Percentiles rank a stretch among this genome's conserved stretches.
Evolutionary conservation across 1,140 invertebrate species (phyloP).

Genomic region (Cydia fagiglandana): DNA sequence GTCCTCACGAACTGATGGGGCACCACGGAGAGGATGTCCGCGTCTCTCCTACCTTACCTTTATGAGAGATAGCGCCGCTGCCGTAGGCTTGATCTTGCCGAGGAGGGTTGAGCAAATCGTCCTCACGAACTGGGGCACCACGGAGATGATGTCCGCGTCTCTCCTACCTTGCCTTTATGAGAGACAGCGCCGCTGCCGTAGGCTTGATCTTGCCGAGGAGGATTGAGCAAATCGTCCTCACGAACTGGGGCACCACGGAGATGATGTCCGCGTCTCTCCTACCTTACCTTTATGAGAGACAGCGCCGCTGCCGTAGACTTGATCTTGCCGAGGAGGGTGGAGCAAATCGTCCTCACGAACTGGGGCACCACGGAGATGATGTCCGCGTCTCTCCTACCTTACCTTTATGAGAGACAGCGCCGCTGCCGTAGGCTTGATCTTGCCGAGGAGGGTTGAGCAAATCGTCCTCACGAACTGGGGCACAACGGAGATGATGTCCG

Average conservation of each 20-base stretch:
- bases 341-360: constrained; percentile 93
- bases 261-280: constrained; percentile 94
- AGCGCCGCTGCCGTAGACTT: constrained; percentile 94
- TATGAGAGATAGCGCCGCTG: no score
- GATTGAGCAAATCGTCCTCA: constrained; percentile 87
- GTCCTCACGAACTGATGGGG: no score
- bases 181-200: no score
- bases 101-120: no score
- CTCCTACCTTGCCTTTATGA: no score
- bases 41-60: no score
- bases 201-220: no score
- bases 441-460: constrained; percentile 91
- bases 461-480: constrained; percentile 96
- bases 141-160: no score
- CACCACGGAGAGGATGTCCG: no score
- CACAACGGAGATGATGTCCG: constrained; percentile 98
- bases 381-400: constrained; percentile 89
- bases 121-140: no score
- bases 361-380: constrained; percentile 99
- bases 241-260: constrained; percentile 99
- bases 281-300: constrained; percentile 95
- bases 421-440: constrained; percentile 93
- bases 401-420: constrained; percentile 97
- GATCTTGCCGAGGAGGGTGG: constrained; percentile 91
- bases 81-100: no score